phyloP scores from a whole-genome alignment of 1,140 invertebrate species.

The Chionoecetes opilio region DNA sequence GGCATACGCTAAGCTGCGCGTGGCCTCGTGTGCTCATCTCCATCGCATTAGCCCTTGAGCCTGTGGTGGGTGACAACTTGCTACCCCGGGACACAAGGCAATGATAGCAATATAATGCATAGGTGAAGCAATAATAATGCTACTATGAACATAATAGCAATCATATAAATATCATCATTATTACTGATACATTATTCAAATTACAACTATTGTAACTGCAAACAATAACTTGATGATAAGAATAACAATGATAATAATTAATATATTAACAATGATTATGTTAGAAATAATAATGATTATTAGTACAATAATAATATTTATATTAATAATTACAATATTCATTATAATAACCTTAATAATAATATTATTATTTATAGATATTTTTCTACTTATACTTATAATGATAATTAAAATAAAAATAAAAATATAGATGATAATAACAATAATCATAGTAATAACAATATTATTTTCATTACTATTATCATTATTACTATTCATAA shows the following conservation, averaged over 20 bases:
- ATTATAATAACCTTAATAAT: conserved; percentile 50
- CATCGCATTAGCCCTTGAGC: too few species aligned
- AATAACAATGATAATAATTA: conserved; percentile 36
- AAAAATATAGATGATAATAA: not conserved
- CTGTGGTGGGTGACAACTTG: too few species aligned
- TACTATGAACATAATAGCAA: too few species aligned
- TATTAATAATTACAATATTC: conserved; percentile 53
- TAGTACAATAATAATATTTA: conserved; percentile 40
- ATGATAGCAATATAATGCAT: too few species aligned
- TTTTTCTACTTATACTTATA: not conserved
- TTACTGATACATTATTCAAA: too few species aligned
- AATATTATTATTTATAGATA: not conserved
- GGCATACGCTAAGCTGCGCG: too few species aligned
- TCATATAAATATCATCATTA: too few species aligned
- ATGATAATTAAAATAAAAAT: not conserved
- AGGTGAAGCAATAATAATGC: too few species aligned
- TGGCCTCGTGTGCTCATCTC: too few species aligned
- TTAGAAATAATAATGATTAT: conserved; percentile 29
- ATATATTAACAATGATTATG: conserved; percentile 38
- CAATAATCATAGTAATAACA: not conserved
- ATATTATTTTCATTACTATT: not conserved
- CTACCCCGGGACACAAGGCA: too few species aligned
- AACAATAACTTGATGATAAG: not conserved
- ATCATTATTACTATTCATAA: not conserved
- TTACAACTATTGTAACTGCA: too few species aligned